These are phyloP conservation scores for Pachypanchax playfairii DNA, from an alignment of 2,113 vertebrate species.

Conservation along the genomic window DNA sequence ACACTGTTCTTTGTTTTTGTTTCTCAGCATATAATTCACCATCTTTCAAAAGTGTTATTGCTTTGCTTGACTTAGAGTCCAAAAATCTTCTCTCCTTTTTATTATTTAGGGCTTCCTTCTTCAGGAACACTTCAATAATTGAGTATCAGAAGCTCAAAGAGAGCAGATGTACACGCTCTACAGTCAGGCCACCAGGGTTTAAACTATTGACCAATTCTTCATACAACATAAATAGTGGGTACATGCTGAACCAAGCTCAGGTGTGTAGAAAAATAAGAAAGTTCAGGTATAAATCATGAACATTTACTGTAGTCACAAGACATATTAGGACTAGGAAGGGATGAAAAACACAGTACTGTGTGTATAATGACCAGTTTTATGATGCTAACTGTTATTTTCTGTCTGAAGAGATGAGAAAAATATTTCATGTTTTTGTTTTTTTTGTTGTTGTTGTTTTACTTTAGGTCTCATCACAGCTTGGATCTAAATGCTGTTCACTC, in stretches of 20 bases:
- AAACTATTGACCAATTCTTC: slow-evolving; percentile 60
- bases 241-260: slow-evolving; percentile 16
- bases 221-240: slow-evolving; percentile 61
- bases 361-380: no score
- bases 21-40: slow-evolving; percentile 36
- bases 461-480: slow-evolving; percentile 88
- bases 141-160: slow-evolving; percentile 57
- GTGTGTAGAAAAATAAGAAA: slow-evolving; percentile 12
- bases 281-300: slow-evolving; percentile 19
- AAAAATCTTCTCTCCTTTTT: slow-evolving; percentile 50
- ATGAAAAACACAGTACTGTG: no score
- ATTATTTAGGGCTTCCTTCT: slow-evolving; percentile 68
- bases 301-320: slow-evolving; percentile 7
- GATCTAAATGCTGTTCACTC: slow-evolving; percentile 87
- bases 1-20: slow-evolving; percentile 29
- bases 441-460: slow-evolving; percentile 40
- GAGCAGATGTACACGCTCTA: slow-evolving; percentile 31
- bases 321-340: slow-evolving; percentile 4
- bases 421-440: slow-evolving; percentile 1
- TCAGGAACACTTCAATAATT: slow-evolving; percentile 74
- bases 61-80: slow-evolving; percentile 59
- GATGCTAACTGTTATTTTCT: no score
- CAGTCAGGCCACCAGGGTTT: slow-evolving; percentile 34
- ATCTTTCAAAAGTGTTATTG: slow-evolving; percentile 44
- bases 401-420: no score